Conservation (phyloP, 2,113 vertebrate genomes). For the Archocentrus centrarchus region DNA sequence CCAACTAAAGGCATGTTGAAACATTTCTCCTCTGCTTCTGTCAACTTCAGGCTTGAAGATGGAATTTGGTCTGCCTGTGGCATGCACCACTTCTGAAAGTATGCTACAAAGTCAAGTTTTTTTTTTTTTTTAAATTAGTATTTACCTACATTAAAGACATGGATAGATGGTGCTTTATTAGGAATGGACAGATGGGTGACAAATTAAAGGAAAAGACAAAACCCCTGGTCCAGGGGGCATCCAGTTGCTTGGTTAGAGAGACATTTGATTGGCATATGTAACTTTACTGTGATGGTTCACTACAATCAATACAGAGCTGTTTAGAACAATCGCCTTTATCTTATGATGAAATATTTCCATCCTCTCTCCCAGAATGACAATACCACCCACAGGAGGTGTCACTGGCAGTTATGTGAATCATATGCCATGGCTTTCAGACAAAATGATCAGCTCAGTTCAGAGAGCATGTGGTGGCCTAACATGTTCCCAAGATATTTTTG, state of each 20-base stretch:
- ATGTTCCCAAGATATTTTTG: neutral
- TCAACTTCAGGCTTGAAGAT: conserved; percentile 47
- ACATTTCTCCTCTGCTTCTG: conserved; percentile 52
- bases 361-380: neutral
- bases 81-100: conserved; percentile 48
- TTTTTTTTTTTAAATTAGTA: neutral
- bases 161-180: neutral
- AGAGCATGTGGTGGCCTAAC: neutral
- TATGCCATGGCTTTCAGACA: too few relatives aligned
- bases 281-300: neutral
- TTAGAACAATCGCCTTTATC: neutral
- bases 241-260: neutral
- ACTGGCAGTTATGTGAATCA: neutral
- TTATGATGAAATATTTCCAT: neutral
- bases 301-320: neutral
- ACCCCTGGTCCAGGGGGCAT: too few relatives aligned
- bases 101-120: conserved; percentile 6
- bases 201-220: too few relatives aligned
- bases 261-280: neutral
- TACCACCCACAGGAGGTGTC: neutral
- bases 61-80: conserved; percentile 60
- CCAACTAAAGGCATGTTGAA: conserved; percentile 47
- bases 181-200: neutral
- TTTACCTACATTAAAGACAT: conserved; percentile 19
- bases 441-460: neutral